These are phyloP conservation scores for Lanistes nyassanus DNA, from an alignment of 1,140 invertebrate species.

Conservation along the genomic window DNA sequence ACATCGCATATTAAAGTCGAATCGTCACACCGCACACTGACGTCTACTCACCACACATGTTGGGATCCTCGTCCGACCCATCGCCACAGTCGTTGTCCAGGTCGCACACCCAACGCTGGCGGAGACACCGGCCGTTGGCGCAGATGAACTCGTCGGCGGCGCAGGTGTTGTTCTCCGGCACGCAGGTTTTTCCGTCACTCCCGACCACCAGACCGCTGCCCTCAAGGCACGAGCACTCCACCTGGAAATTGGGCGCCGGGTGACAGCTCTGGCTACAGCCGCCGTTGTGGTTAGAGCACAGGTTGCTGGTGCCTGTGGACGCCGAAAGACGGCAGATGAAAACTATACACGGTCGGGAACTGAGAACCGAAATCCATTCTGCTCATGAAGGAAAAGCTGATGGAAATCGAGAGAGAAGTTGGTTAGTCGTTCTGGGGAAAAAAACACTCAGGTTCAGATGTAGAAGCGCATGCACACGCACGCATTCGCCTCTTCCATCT, in stretches of 20 bases:
- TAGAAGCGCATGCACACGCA: neutral
- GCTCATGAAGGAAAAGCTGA: too few species aligned
- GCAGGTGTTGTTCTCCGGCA: constrained; percentile 76
- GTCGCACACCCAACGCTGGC: constrained; percentile 95
- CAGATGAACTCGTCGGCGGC: constrained; percentile 91
- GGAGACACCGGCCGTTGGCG: constrained; percentile 93
- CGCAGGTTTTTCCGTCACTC: constrained; percentile 58
- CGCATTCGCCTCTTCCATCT: neutral
- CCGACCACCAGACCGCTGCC: constrained; percentile 33
- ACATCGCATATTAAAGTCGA: too few species aligned
- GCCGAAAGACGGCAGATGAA: too few species aligned
- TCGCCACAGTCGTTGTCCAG: constrained; percentile 92
- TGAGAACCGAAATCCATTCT: neutral
- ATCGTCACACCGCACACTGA: too few species aligned
- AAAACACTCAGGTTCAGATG: too few species aligned
- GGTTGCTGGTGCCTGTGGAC: constrained; percentile 74
- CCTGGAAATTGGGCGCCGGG: constrained; percentile 81
- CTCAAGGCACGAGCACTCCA: constrained; percentile 58
- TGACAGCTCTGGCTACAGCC: constrained; percentile 96
- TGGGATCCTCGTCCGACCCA: constrained; percentile 94
- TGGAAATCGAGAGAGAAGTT: too few species aligned
- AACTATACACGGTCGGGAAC: neutral
- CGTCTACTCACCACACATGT: constrained; percentile 84
- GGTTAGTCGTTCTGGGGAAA: too few species aligned
- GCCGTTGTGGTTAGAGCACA: constrained; percentile 92